A percentile compares a stretch with the other conserved stretches of the same genome.
phyloP scores from a whole-genome alignment of 2,797 vertebrate species.

The Onychomys torridus region DNA sequence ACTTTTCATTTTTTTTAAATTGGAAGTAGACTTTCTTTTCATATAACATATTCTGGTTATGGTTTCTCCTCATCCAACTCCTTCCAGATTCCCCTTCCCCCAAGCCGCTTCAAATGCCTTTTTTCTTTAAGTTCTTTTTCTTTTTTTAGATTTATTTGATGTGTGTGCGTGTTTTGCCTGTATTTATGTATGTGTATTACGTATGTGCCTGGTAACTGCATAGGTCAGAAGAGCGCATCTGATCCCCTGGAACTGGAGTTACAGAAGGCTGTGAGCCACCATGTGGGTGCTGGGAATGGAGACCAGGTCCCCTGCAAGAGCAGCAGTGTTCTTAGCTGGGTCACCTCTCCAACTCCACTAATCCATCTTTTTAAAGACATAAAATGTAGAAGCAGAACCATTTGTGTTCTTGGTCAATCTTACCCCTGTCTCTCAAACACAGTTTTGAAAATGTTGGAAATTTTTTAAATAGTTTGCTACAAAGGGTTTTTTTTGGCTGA shows the following conservation, averaged over 20 bases:
- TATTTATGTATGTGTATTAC: not conserved
- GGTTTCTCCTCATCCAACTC: not conserved
- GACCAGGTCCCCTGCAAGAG: not conserved
- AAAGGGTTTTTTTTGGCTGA: not conserved
- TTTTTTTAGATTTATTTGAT: not conserved
- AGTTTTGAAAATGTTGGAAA: not conserved
- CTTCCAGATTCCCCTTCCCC: not conserved
- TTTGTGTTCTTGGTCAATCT: slow-evolving; percentile 2
- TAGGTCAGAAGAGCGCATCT: not conserved
- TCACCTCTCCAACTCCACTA: too few species aligned
- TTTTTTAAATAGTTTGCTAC: not conserved
- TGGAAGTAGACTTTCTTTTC: not conserved
- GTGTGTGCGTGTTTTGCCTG: not conserved
- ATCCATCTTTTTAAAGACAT: not conserved
- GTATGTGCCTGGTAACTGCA: not conserved
- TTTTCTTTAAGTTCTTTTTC: too few species aligned
- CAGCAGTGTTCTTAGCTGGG: not conserved
- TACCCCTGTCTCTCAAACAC: not conserved
- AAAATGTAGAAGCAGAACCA: not conserved
- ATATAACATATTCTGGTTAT: not conserved
- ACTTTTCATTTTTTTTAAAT: not conserved
- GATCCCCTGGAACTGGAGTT: not conserved
- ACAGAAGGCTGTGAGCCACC: not conserved
- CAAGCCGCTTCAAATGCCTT: not conserved
- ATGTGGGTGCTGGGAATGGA: not conserved